Evolutionary conservation across 2,888 invertebrate genomes (phyloP).

Genomic region (Deladenus siricidicola): DNA sequence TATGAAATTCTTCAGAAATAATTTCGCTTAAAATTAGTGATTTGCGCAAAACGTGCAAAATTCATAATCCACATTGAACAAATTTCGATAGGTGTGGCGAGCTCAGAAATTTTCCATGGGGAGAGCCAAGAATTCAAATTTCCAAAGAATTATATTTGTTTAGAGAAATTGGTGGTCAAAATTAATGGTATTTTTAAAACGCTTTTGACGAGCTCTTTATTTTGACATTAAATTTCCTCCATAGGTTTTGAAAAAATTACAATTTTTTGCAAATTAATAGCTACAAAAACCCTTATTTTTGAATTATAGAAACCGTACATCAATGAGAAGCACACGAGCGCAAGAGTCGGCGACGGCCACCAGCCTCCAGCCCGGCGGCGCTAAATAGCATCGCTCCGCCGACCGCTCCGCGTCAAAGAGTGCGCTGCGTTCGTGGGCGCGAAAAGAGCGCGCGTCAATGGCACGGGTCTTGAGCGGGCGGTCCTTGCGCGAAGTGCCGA

Average conservation of each 20-base stretch:
- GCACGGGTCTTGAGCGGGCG: slow-evolving; percentile 26
- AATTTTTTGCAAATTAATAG: not conserved
- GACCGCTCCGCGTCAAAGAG: slow-evolving; percentile 19
- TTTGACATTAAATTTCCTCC: not conserved
- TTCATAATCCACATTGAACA: not conserved
- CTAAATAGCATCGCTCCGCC: slow-evolving; percentile 23
- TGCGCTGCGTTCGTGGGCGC: slow-evolving; percentile 5
- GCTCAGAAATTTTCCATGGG: no score
- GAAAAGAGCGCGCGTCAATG: slow-evolving; percentile 13
- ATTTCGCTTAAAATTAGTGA: no score
- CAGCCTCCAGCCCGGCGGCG: slow-evolving; percentile 29
- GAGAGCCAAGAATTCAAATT: no score
- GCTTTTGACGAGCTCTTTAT: no score
- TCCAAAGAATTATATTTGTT: no score
- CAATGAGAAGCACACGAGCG: slow-evolving; percentile 78
- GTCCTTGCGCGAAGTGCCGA: slow-evolving; percentile 31
- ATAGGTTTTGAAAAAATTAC: slow-evolving; percentile 3
- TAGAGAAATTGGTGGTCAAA: no score
- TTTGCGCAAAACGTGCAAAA: no score
- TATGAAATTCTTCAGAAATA: no score
- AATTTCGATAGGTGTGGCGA: not conserved
- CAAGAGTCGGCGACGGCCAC: slow-evolving; percentile 66
- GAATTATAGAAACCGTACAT: slow-evolving; percentile 54
- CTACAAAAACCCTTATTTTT: not conserved
- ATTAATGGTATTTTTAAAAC: no score